Base-by-base conservation (phyloP, 2,113 vertebrate species). In the Chaenogobius annularis region DNA sequence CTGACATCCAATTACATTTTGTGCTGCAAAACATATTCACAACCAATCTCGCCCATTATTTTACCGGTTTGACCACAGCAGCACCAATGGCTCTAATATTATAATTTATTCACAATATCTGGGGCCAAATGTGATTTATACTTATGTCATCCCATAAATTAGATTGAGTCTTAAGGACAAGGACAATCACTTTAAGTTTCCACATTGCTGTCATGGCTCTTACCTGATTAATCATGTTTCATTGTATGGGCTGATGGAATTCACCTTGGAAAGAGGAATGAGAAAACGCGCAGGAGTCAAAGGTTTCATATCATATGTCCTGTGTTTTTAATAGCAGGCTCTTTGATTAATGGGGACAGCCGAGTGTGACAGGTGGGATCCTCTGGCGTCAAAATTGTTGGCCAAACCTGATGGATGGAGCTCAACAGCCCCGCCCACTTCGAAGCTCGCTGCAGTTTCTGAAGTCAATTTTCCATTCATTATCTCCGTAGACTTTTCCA, bases 201-300 rank as follows among this genome's bases (percentile, higher is more conserved):
- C 77, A 70, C 68, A 76, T 71, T 74, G 58, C 70, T 62, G 66
- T 48, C 56, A 52, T 23, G 59, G 23, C 54, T 66, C 61, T 35
- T 64, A 72, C 71, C 46, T 78, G 64, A 88, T 88, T 77, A 84
- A 87, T 86, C 74, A 78, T 77, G 48, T 68, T 72, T 77, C 69
- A 59, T 40, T 48, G 63, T 43, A 69, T 77, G 46, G 59, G 23
- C 69, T 73, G 77, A 75, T 72, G 64, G 26, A 44, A 70, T 75
- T 87, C 75, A 83, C 83, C 83, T 87, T 85, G 79, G 70, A 10
- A 70, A 74, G 66, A 69, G 43, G 48, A 69, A 87, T 75, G 66
- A 77, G 58, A 72, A 72, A 77, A 77, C 31, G 40, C 69, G 69
- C 82, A 76, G 43, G 43, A 71, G 75, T 72, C 66, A 78, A 72